A percentile compares a stretch with the other conserved stretches of the same genome.
Conservation (phyloP, 2,888 invertebrate species). For the Laspeyria flexula region DNA sequence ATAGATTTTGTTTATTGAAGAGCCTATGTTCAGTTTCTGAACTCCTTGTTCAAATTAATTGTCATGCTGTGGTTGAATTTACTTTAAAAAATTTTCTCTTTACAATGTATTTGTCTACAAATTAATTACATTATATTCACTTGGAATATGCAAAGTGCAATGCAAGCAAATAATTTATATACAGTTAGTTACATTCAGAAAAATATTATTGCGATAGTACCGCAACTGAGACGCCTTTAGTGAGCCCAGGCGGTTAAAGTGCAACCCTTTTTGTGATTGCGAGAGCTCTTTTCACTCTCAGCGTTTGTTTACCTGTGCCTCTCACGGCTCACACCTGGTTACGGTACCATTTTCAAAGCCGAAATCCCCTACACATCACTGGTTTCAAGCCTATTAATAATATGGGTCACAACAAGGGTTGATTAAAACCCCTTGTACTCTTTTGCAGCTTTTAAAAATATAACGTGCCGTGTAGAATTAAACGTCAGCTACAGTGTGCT, state of each 20-base stretch:
- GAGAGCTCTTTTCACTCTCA: slow-evolving; percentile 42
- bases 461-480: slow-evolving; percentile 16
- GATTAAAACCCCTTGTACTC: slow-evolving; percentile 32
- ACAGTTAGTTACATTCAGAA: too few relatives aligned
- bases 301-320: slow-evolving; percentile 28
- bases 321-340: slow-evolving; percentile 28
- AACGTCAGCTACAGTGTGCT: slow-evolving; percentile 10
- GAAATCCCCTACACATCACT: slow-evolving; percentile 20
- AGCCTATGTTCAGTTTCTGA: too few relatives aligned
- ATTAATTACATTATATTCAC: too few relatives aligned
- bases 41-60: too few relatives aligned
- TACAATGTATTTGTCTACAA: too few relatives aligned
- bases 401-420: slow-evolving; percentile 37
- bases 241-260: slow-evolving; percentile 58
- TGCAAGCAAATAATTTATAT: too few relatives aligned
- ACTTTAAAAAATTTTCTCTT: too few relatives aligned
- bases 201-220: too few relatives aligned
- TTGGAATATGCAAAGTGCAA: too few relatives aligned
- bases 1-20: too few relatives aligned
- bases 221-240: slow-evolving; percentile 26
- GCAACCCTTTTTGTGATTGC: slow-evolving; percentile 54
- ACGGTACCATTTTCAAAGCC: slow-evolving; percentile 17
- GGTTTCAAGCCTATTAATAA: slow-evolving; percentile 34
- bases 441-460: slow-evolving; percentile 16
- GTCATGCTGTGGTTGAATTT: too few relatives aligned